Evolutionary conservation across 1,140 invertebrate genomes (phyloP), one percentile per base, ranked within the genome.

Genomic region (Himalopsyche phryganea): DNA sequence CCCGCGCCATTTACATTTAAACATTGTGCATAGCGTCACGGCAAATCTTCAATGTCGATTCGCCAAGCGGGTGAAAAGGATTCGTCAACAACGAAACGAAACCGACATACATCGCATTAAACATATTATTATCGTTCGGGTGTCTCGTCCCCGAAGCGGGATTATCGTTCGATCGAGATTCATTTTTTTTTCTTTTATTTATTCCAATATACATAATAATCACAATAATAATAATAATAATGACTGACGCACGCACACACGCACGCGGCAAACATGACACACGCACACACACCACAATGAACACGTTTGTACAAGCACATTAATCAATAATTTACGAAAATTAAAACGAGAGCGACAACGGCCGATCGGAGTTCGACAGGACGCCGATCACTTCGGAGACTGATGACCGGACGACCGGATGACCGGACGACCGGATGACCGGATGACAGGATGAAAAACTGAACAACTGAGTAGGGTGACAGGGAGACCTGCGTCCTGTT

Each of bases 221-320:
- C 50, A 55, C 41, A 56, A 49, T 48, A 15, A 56, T 56, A 49
- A 45, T 38, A 40, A 54, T 45, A 45, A n/a, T 10, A 14, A 19
- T 48, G 45, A 56, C 49, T 44, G 54, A 45, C 19, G 20, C 59
- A 56, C 59, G 17, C 51, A 38, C 46, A 33, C 58, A 33, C 50
- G 35, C 55, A 45, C 54, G 40, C 47, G 38, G 36, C 56, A 50
- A 58, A 44, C 57, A 52, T 36, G 58, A 53, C 58, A 54, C 51
- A 60, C 50, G 53, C 35, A 53, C 58, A 54, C 51, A 60, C 50
- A 54, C 35, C 58, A 54, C 58, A 54, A 59, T 54, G 58, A 60
- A 60, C 58, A 60, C 58, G 58, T 60, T 54, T 60, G 51, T 60
- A 60, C 58, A 60, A 60, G 58, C 58, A 54, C 50, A 42, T 54